Evolutionary conservation across 1,140 invertebrate genomes (phyloP).

Genomic region (Brachionus rubens): DNA sequence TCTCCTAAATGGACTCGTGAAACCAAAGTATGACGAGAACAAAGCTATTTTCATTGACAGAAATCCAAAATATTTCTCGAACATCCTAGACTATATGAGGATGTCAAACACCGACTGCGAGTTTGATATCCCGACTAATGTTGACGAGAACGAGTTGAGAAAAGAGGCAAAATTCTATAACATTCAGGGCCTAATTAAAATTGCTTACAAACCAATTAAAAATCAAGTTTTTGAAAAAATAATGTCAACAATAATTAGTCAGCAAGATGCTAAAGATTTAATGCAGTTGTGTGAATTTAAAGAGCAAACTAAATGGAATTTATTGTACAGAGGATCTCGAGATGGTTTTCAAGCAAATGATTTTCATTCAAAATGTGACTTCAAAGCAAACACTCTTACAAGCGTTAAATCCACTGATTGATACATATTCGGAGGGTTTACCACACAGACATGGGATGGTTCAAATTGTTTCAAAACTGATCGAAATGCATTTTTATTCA

Average conservation of each 20-base stretch:
- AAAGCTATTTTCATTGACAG: conserved; percentile 28
- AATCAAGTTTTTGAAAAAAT: not conserved
- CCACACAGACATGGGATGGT: too few relatives aligned
- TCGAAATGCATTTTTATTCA: too few relatives aligned
- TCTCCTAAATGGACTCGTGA: not conserved
- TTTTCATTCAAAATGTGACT: too few relatives aligned
- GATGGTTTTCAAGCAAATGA: too few relatives aligned
- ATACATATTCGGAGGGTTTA: too few relatives aligned
- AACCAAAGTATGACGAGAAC: not conserved
- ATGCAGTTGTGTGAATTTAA: not conserved
- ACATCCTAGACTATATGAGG: conserved; percentile 25
- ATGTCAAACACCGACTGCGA: conserved; percentile 12
- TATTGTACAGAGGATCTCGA: not conserved
- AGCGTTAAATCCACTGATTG: too few relatives aligned
- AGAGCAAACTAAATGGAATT: not conserved
- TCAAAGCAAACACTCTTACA: too few relatives aligned
- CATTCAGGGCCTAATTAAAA: conserved; percentile 1
- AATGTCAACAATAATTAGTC: not conserved
- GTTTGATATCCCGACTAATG: not conserved
- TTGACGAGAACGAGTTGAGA: not conserved
- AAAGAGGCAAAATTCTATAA: conserved; percentile 36
- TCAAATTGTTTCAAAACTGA: too few relatives aligned
- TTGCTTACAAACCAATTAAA: too few relatives aligned
- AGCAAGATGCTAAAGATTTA: not conserved
- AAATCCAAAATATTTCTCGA: conserved; percentile 3